These are phyloP conservation scores for Solenodon paradoxus DNA, from an alignment of 2,113 vertebrate species.

Conservation along the genomic window DNA sequence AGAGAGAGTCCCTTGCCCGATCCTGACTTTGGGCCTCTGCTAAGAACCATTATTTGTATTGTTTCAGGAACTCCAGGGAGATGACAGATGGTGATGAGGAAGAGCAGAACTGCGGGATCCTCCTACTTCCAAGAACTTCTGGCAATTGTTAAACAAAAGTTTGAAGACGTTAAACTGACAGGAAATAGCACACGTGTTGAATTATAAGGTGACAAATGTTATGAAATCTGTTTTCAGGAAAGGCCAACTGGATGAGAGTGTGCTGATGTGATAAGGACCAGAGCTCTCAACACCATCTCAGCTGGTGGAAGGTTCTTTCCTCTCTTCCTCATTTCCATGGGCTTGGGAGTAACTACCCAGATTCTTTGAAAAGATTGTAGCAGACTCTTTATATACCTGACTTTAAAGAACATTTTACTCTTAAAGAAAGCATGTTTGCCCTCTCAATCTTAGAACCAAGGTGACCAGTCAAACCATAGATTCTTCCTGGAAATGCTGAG, in stretches of 20 bases:
- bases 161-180: constrained; percentile 62
- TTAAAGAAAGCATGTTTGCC: constrained; percentile 4
- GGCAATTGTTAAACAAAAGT: constrained; percentile 58
- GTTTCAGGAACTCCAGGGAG: constrained; percentile 10
- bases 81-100: background rate
- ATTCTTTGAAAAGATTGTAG: constrained; percentile 38
- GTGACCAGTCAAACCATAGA: background rate
- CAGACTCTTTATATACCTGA: background rate
- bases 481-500: background rate
- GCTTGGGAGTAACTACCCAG: background rate
- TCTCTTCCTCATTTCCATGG: constrained; percentile 51
- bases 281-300: background rate
- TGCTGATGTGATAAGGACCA: background rate
- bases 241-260: background rate
- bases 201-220: constrained; percentile 38
- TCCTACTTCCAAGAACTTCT: background rate
- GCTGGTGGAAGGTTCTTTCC: background rate
- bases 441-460: constrained; percentile 22
- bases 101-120: background rate
- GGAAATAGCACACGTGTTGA: constrained; percentile 34
- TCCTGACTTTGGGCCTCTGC: background rate
- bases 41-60: background rate
- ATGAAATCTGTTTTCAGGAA: constrained; percentile 59
- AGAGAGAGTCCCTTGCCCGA: background rate
- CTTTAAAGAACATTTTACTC: constrained; percentile 53